Evolutionary conservation across 1,140 invertebrate species (phyloP).

Genomic region (Sinella curviseta): DNA sequence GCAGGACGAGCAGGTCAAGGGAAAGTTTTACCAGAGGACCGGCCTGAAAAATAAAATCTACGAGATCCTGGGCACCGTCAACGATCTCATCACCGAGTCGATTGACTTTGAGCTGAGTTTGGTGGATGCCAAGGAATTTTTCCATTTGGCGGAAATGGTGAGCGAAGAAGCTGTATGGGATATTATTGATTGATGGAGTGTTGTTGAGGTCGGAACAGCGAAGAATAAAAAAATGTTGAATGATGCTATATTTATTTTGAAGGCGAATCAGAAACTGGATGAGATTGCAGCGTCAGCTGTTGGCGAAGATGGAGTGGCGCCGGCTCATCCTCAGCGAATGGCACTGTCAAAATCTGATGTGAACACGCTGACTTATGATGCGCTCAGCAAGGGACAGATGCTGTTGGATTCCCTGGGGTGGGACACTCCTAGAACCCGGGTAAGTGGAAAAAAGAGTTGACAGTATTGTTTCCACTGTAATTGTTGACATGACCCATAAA

Average conservation of each 20-base stretch:
- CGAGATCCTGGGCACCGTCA: constrained; percentile 29
- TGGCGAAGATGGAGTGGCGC: no score
- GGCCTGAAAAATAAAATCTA: constrained; percentile 33
- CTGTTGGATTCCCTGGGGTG: constrained; percentile 38
- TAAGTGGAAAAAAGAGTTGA: neutral
- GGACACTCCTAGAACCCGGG: constrained; percentile 30
- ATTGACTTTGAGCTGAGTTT: constrained; percentile 34
- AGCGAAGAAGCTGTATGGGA: no score
- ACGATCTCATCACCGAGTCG: constrained; percentile 29
- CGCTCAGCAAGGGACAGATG: constrained; percentile 38
- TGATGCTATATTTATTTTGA: no score
- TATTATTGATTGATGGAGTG: no score
- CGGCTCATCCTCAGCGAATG: neutral
- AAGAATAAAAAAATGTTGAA: no score
- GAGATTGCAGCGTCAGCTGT: neutral
- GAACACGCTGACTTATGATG: constrained; percentile 9
- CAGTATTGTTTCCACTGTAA: neutral
- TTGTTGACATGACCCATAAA: no score
- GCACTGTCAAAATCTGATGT: constrained; percentile 25
- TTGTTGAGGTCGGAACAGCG: no score
- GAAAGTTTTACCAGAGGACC: constrained; percentile 26
- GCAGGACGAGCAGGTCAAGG: neutral
- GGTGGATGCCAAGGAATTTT: constrained; percentile 37
- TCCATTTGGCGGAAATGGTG: constrained; percentile 35
- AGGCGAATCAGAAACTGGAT: constrained; percentile 36